Percentiles rank a stretch among this genome's conserved stretches.
phyloP scores from a whole-genome alignment of 2,888 invertebrate genomes.

The Agrochola litura region DNA sequence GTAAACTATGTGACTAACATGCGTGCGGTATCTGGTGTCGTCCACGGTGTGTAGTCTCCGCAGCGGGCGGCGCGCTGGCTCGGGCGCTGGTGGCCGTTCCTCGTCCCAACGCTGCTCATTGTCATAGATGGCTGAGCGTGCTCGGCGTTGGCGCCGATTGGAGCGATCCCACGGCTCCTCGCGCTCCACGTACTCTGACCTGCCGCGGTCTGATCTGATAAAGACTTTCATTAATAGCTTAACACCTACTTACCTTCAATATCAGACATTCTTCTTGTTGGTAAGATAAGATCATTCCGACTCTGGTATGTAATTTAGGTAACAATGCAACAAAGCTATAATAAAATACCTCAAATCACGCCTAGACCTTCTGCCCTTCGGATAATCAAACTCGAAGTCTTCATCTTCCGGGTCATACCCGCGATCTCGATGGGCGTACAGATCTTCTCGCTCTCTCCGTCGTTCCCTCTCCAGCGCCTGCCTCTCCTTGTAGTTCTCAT shows the following conservation, averaged over 20 bases:
- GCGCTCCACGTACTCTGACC: constrained; percentile 82
- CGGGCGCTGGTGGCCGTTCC: constrained; percentile 65
- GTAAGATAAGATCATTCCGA: neutral
- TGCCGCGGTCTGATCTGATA: constrained; percentile 78
- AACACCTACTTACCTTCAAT: neutral
- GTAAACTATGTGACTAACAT: constrained; percentile 22
- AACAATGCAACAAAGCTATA: neutral
- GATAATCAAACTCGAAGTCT: constrained; percentile 83
- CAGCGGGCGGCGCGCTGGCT: constrained; percentile 68
- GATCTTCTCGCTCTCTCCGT: constrained; percentile 74
- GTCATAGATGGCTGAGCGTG: constrained; percentile 82
- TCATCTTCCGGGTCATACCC: constrained; percentile 87
- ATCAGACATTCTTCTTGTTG: neutral
- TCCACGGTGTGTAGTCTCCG: constrained; percentile 82
- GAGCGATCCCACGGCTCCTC: constrained; percentile 74
- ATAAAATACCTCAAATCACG: constrained; percentile 72
- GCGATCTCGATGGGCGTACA: constrained; percentile 75
- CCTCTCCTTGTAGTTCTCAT: constrained; percentile 88
- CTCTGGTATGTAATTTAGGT: neutral
- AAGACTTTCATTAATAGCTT: neutral
- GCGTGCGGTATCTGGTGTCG: constrained; percentile 69
- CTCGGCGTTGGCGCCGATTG: constrained; percentile 78
- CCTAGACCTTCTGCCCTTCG: constrained; percentile 73
- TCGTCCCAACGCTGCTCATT: constrained; percentile 76
- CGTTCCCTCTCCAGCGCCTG: constrained; percentile 80